Base-by-base conservation (phyloP, 2,888 invertebrate species). In the Dyspetes luteomarginatus region DNA sequence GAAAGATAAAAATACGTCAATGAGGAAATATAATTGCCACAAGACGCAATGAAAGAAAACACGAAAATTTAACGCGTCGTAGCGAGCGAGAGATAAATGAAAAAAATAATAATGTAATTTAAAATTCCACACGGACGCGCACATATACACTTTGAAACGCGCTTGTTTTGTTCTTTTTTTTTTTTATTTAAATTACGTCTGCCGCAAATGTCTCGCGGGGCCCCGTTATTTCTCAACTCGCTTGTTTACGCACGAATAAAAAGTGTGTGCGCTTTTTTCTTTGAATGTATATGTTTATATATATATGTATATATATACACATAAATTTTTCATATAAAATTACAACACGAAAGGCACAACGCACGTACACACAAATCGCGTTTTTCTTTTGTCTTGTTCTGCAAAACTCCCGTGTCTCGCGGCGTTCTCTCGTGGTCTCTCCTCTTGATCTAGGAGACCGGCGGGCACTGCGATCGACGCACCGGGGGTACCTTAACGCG, bases 401-500 rank as follows among this genome's bases (percentile, higher is more conserved):
- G 15, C 17, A 22, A 28, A 50, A 36, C 24, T 15, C 4, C 30
- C 65, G 28, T 67, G 30, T 52, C 58, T 68, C 62, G 60, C 67
- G 72, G 68, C 65, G 41, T 19, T 48, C 15, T 48, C 17, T 17
- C 17, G 48, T 41, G 19, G 26, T 50, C 64, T 55, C 73, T 62
- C 22, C 43, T 77, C 56, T 48, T 28, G 76, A 68, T 41, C 74
- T 83, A 85, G 80, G 81, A 87, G 83, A 86, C 85, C 82, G 85
- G 83, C 85, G 86, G 83, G 87, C 85, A 88, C 88, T 87, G 86
- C 74, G 81, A 85, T 58, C 84, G 84, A 85, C 85, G 84, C 82
- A 86, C 89, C 81, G 87, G 85, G 86, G 86, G 82, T 88, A 88
- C 85, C 88, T 88, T 89, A 88, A 89, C 90, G 88, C 91, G 89